Base-by-base conservation (phyloP, 2,888 invertebrate species). In the Formica aserva region DNA sequence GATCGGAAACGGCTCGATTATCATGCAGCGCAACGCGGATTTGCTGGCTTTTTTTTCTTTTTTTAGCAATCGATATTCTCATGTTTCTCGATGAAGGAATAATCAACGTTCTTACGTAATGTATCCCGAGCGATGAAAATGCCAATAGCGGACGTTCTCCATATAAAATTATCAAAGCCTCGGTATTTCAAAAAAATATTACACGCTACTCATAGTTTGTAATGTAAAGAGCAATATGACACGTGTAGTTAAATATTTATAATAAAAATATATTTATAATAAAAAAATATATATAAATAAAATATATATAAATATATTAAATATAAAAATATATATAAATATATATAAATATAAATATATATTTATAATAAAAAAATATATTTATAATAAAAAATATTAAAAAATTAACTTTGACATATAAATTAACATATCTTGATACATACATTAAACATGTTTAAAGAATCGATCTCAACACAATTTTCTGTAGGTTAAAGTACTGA, bases 11-110 rank as follows among this genome's bases (percentile, higher is more conserved):
- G 76, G 6, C 11, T 29, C 48, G 41, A 77, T 77, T 67, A n/a
- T 55, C 38, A 77, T 77, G 67, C 77, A 66, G 8, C 22, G 41
- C 41, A 52, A n/a, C 38, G n/a, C 11, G 9, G 38, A 77, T 38
- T 55, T 18, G 26, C 1, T 55, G 32, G 6, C 41, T 18, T 41
- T 62, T 38, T n/a, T 32, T 32, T 32, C 32, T 32, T 32, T 26
- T n/a, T 26, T 77, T 13, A 67, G 13, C 26, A n/a, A 9, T 9
- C 55, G 55, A 69, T 29, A 29, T 55, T 66, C 26, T 13, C 18
- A 32, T 18, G 26, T 26, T 77, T 77, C 69, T 77, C 38, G 55
- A 69, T 57, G 57, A 77, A 29, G 4, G 26, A 69, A 77, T 5
- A 55, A 67, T 77, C 67, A 32, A 26, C 3, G n/a, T 29, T 13